Conservation (phyloP, 2,888 invertebrate genomes). For the Torymus auratus region DNA sequence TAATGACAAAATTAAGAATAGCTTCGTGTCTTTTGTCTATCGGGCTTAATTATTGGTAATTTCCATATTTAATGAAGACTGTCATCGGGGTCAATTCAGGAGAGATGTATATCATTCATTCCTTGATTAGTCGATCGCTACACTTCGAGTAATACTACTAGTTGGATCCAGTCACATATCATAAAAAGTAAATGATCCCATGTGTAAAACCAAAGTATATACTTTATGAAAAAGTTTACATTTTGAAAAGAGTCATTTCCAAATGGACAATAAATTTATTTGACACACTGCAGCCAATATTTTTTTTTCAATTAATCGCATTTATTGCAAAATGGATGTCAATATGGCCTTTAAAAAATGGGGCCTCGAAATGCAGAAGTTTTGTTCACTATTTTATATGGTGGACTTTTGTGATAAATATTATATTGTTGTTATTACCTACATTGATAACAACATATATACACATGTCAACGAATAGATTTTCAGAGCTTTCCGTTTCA, state of each 20-base stretch:
- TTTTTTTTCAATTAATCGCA: neutral
- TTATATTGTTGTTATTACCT: neutral
- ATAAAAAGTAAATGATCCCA: no score
- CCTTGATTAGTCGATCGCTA: no score
- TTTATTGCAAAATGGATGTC: neutral
- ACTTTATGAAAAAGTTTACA: no score
- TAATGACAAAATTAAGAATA: no score
- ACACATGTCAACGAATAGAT: neutral
- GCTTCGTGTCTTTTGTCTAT: neutral
- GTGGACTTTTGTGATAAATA: slow-evolving; percentile 1
- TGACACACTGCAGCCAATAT: neutral
- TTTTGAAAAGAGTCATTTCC: no score
- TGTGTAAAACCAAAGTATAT: no score
- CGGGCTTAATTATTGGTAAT: neutral
- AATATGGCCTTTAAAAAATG: slow-evolving; percentile 6
- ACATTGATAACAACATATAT: neutral
- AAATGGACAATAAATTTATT: neutral
- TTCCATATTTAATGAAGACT: neutral
- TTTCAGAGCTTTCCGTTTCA: neutral
- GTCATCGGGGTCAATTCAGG: neutral
- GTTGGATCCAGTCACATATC: no score
- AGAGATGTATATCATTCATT: no score
- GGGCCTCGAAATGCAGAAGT: neutral
- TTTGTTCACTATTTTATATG: slow-evolving; percentile 1
- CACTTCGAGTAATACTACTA: no score